These are phyloP conservation scores for Zeuzera pyrina DNA, from an alignment of 2,888 invertebrate species.

Conservation along the genomic window DNA sequence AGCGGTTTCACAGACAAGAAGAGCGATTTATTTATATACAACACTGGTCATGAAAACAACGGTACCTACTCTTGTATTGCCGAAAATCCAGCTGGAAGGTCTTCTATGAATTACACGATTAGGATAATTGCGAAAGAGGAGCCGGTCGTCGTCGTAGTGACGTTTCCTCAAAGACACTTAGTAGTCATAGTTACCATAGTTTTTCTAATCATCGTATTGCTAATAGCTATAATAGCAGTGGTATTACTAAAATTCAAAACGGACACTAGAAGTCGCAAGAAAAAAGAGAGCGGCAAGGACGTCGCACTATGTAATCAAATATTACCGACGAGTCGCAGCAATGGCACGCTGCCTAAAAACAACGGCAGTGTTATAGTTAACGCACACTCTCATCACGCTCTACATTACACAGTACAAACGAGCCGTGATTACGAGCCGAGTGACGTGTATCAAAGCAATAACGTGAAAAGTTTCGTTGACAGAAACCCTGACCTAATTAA, in stretches of 20 bases:
- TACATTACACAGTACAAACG: slow-evolving; percentile 64
- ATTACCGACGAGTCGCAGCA: slow-evolving; percentile 48
- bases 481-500: slow-evolving; percentile 87
- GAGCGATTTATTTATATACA: slow-evolving; percentile 85
- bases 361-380: slow-evolving; percentile 70
- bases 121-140: slow-evolving; percentile 82
- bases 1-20: slow-evolving; percentile 82
- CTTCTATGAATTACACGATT: slow-evolving; percentile 86
- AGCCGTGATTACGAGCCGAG: slow-evolving; percentile 73
- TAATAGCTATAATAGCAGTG: slow-evolving; percentile 78
- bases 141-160: slow-evolving; percentile 77
- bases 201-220: slow-evolving; percentile 75
- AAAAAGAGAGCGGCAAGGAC: slow-evolving; percentile 75
- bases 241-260: slow-evolving; percentile 73
- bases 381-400: slow-evolving; percentile 73
- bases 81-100: slow-evolving; percentile 86
- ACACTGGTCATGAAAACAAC: slow-evolving; percentile 84
- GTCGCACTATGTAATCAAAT: slow-evolving; percentile 75
- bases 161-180: slow-evolving; percentile 80
- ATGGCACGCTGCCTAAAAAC: slow-evolving; percentile 69
- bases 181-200: slow-evolving; percentile 79
- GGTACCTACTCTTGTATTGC: slow-evolving; percentile 90
- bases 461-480: slow-evolving; percentile 72
- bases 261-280: slow-evolving; percentile 60
- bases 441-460: slow-evolving; percentile 61